Conservation (phyloP, 2,888 invertebrate genomes). For the Digitonthophagus gazella region DNA sequence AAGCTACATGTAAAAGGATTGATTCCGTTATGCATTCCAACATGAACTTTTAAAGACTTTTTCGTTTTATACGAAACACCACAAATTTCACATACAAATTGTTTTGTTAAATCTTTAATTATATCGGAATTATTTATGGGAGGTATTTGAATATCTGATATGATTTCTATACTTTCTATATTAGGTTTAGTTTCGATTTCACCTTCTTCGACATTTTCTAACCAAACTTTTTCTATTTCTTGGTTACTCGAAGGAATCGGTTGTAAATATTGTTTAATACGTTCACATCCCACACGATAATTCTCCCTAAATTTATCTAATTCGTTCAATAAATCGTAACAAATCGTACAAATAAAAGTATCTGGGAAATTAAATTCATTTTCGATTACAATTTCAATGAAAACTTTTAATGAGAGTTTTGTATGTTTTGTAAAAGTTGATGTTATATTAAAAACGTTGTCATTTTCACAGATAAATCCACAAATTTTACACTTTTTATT, state of each 20-base stretch:
- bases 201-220: constrained; percentile 2
- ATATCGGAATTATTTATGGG: constrained; percentile 41
- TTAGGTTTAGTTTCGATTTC: background rate
- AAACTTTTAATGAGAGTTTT: constrained; percentile 20
- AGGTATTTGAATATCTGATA: constrained; percentile 38
- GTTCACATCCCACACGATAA: constrained; percentile 32
- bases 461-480: background rate
- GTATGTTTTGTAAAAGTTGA: constrained; percentile 23
- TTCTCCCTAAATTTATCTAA: constrained; percentile 38
- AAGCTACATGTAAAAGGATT: constrained; percentile 53
- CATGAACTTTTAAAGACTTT: constrained; percentile 53
- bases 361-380: constrained; percentile 15
- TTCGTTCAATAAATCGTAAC: constrained; percentile 40
- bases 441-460: background rate
- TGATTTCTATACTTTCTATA: background rate
- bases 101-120: constrained; percentile 40
- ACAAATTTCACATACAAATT: constrained; percentile 54
- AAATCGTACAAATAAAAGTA: constrained; percentile 34
- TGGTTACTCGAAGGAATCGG: background rate
- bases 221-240: background rate
- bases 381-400: constrained; percentile 24
- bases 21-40: constrained; percentile 54
- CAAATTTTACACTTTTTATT: background rate
- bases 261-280: constrained; percentile 19
- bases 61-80: constrained; percentile 56